These are phyloP conservation scores for Polydrusus pterygomalis DNA, from an alignment of 2,888 invertebrate species.

Conservation along the genomic window DNA sequence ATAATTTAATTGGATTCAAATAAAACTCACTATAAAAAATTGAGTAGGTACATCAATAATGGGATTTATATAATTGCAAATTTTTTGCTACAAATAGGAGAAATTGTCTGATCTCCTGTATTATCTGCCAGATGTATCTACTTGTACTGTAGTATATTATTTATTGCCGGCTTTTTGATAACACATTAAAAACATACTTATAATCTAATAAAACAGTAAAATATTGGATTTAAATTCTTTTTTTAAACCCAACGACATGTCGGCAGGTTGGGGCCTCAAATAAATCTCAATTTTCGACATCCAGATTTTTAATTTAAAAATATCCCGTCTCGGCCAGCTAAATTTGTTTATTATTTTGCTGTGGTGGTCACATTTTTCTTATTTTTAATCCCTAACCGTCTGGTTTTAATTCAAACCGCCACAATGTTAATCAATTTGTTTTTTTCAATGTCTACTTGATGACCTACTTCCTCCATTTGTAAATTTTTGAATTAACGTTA, in stretches of 20 bases:
- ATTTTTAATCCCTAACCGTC: conserved; percentile 56
- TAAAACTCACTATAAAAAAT: no score
- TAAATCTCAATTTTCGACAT: conserved; percentile 45
- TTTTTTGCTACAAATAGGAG: no score
- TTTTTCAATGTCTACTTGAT: conserved; percentile 26
- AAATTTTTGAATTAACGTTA: conserved; percentile 20
- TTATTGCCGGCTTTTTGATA: neutral
- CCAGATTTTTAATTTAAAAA: conserved; percentile 61
- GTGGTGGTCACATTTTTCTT: conserved; percentile 57
- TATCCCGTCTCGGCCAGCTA: conserved; percentile 59
- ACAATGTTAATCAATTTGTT: conserved; percentile 38
- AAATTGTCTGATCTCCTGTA: no score
- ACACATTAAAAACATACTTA: neutral
- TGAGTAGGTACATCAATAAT: no score
- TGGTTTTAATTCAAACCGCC: conserved; percentile 45
- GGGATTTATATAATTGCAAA: no score
- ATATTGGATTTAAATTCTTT: neutral
- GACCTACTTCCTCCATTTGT: conserved; percentile 1
- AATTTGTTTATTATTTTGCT: conserved; percentile 61
- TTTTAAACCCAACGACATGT: conserved; percentile 16
- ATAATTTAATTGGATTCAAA: no score
- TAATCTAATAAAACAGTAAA: conserved; percentile 1
- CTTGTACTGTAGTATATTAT: neutral
- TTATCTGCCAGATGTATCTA: no score
- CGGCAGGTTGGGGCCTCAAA: conserved; percentile 33